Evolutionary conservation across 2,888 invertebrate genomes (phyloP), one percentile per base, ranked within the genome.

Genomic region (Apotomis turbidana): DNA sequence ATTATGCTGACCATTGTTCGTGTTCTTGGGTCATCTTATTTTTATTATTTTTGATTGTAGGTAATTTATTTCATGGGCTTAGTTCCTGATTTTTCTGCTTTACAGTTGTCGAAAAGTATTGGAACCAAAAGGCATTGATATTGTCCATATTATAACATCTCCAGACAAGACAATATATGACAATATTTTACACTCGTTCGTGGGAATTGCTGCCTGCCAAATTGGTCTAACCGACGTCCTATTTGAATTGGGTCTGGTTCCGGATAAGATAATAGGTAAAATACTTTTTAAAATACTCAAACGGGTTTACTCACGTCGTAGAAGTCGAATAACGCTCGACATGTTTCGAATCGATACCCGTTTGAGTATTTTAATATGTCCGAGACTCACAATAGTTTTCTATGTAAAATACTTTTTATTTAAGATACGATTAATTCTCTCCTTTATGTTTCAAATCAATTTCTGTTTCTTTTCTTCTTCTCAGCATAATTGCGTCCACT

Each of bases 211-310:
- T n/a, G 96, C 97, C 0, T 83, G 94, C 36, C 94, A 95, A 93
- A 96, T 97, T 74, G 95, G 90, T 8, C 82, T 91, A 75, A 91
- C 91, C 12, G 91, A 91, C 54, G 75, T 91, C 1, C 81, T 95
- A 3, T 84, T 81, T 12, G 88, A 87, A 3, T 80, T 95, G 0
- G 95, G 95, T n/a, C 88, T 97, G 38, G 86, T 90, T 46, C 96
- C 97, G 0, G 97, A 97, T 83, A 96, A 95, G 41, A 95, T 97
- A 70, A 95, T 97, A 76, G 97, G 96, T 79, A 95, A 95, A 83
- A 95, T 13, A 9, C 9, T 38, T 12, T 12, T 57, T 27, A 27
- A n/a, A n/a, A n/a, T n/a, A n/a, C n/a, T n/a, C n/a, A n/a, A n/a
- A n/a, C n/a, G n/a, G n/a, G n/a, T n/a, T n/a, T n/a, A n/a, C n/a